A percentile compares a stretch with the other conserved stretches of the same genome.
phyloP scores from a whole-genome alignment of 2,888 invertebrate genomes.

The Heliconius charithonia region DNA sequence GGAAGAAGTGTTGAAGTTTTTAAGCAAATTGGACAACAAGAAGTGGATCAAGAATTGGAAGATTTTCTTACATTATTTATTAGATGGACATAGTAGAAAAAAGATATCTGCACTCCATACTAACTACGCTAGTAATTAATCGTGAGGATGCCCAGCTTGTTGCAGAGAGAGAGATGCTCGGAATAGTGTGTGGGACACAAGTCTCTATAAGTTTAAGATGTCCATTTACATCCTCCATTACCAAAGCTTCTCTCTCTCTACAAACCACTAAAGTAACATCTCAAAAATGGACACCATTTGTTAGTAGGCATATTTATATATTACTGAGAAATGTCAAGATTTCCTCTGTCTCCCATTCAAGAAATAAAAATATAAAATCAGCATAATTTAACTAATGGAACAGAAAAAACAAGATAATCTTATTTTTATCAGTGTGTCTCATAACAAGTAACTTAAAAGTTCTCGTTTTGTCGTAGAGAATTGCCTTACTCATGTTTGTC shows the following conservation, averaged over 20 bases:
- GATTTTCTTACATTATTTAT: not conserved
- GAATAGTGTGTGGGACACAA: too few relatives aligned
- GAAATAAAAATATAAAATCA: not conserved
- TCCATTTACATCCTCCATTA: not conserved
- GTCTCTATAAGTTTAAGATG: not conserved
- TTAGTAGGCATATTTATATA: not conserved
- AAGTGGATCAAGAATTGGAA: not conserved
- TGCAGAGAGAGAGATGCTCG: not conserved
- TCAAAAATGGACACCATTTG: not conserved
- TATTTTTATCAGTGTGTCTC: too few relatives aligned
- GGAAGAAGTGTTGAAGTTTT: not conserved
- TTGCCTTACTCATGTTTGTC: too few relatives aligned
- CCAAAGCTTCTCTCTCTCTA: not conserved
- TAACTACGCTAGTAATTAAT: too few relatives aligned
- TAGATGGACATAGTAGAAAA: not conserved
- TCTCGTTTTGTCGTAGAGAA: too few relatives aligned
- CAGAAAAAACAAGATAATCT: not conserved
- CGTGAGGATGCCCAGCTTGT: not conserved
- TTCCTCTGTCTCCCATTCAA: not conserved
- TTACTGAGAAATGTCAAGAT: not conserved
- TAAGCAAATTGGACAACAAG: not conserved
- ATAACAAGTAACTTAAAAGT: too few relatives aligned
- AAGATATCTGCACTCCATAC: too few relatives aligned
- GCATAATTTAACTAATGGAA: not conserved
- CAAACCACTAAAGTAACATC: not conserved